Percentiles rank a stretch among this genome's conserved stretches.
These are phyloP conservation scores for Strigamia crassipes DNA, from an alignment of 2,888 invertebrate genomes.

Conservation along the genomic window DNA sequence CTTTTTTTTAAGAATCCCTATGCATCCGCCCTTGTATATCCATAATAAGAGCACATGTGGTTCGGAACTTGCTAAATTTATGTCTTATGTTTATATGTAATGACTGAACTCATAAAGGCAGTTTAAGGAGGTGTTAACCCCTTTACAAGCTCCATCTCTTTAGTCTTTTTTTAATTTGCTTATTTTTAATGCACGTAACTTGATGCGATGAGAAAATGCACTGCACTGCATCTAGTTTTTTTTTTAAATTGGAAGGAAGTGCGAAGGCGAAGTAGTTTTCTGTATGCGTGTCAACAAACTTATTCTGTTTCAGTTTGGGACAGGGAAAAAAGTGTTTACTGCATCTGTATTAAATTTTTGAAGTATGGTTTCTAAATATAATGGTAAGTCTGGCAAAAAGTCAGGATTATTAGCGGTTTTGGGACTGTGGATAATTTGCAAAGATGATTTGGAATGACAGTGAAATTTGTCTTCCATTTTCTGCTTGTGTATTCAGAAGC, in stretches of 20 bases:
- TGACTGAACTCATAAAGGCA: neutral
- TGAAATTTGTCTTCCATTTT: conserved; percentile 13
- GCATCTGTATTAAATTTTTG: neutral
- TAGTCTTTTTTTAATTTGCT: neutral
- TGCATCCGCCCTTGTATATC: neutral
- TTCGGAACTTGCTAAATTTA: neutral
- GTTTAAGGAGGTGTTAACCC: conserved; percentile 3
- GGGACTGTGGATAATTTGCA: neutral
- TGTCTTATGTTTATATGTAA: neutral
- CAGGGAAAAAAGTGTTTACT: neutral
- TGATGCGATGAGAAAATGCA: neutral
- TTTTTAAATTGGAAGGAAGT: neutral
- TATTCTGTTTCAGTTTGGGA: too few species aligned
- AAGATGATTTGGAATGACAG: conserved; percentile 5
- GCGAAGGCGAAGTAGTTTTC: neutral
- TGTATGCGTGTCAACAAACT: neutral
- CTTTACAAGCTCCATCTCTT: neutral
- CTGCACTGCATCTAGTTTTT: neutral
- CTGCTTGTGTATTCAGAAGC: neutral
- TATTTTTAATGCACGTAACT: neutral
- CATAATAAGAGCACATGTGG: neutral
- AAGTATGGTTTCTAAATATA: neutral
- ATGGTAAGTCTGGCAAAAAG: neutral
- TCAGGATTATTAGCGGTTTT: neutral
- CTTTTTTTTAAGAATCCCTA: neutral